phyloP scores from a whole-genome alignment of 1,140 invertebrate species.

The Drosophila ercepeae region DNA sequence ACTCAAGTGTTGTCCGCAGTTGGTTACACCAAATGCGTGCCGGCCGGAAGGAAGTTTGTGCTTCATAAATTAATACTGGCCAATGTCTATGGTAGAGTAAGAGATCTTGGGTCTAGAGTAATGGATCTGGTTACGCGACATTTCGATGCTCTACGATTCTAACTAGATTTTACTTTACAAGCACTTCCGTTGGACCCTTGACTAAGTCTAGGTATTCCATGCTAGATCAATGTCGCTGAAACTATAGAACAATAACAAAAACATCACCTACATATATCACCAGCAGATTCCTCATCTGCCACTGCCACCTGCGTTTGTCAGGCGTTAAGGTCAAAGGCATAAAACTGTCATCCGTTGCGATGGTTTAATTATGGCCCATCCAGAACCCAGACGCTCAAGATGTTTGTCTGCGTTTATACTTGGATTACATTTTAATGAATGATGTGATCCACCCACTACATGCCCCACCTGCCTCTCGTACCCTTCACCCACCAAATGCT shows the following conservation, averaged over 20 bases:
- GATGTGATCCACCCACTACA: slow-evolving; percentile 10
- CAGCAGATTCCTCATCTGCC: slow-evolving; percentile 9
- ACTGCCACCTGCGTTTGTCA: slow-evolving; percentile 42
- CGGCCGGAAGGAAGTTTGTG: slow-evolving; percentile 74
- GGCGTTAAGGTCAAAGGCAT: slow-evolving; percentile 79
- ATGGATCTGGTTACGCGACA: background rate
- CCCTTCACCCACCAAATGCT: slow-evolving; percentile 45
- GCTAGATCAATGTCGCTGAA: slow-evolving; percentile 30
- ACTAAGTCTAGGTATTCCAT: background rate
- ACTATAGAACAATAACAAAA: slow-evolving; percentile 33
- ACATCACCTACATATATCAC: background rate
- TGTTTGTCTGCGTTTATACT: slow-evolving; percentile 34
- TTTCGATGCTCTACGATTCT: slow-evolving; percentile 19
- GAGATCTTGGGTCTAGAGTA: slow-evolving; percentile 18
- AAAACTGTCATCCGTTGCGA: slow-evolving; percentile 67
- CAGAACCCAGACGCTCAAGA: slow-evolving; percentile 16
- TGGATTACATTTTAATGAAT: slow-evolving; percentile 66
- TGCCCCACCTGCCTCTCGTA: background rate
- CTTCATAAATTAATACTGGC: slow-evolving; percentile 78
- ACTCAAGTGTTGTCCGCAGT: slow-evolving; percentile 59
- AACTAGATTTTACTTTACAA: slow-evolving; percentile 11
- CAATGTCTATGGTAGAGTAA: slow-evolving; percentile 54
- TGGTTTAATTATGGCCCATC: slow-evolving; percentile 54
- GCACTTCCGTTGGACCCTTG: slow-evolving; percentile 16
- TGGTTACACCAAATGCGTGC: slow-evolving; percentile 62